Conservation (phyloP, 2,888 invertebrate genomes). For the Drosophila anomelani region DNA sequence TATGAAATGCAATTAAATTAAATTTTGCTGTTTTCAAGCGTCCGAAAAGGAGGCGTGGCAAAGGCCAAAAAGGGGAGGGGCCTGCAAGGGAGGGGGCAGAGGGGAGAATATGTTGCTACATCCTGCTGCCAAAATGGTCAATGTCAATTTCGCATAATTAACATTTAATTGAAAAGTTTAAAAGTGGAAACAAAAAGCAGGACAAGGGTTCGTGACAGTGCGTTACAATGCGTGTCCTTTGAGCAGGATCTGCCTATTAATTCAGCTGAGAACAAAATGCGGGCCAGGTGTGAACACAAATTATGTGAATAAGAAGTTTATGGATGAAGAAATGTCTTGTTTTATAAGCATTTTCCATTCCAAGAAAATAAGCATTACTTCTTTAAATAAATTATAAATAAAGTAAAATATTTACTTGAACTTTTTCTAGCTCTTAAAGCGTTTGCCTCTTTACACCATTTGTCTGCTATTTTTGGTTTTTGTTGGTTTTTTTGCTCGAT, state of each 20-base stretch:
- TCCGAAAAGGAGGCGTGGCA: constrained; percentile 30
- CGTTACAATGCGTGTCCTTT: constrained; percentile 57
- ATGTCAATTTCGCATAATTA: constrained; percentile 76
- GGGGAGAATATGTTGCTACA: background rate
- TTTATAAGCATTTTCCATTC: background rate
- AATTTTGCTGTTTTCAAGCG: constrained; percentile 75
- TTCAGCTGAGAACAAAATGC: constrained; percentile 26
- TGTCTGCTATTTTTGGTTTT: constrained; percentile 5
- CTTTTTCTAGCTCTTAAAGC: background rate
- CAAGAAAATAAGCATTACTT: background rate
- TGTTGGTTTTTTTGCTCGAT: constrained; percentile 21
- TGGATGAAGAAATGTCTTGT: background rate
- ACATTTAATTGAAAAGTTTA: constrained; percentile 70
- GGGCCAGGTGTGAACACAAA: constrained; percentile 12
- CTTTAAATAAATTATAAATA: background rate
- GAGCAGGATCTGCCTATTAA: background rate
- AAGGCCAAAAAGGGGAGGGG: background rate
- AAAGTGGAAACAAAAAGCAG: background rate
- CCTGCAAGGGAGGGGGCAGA: background rate
- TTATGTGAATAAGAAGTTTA: background rate
- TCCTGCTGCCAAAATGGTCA: constrained; percentile 69
- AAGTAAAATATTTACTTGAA: background rate
- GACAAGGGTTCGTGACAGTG: constrained; percentile 24
- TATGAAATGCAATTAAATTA: constrained; percentile 80
- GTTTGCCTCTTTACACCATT: background rate